Base-by-base conservation (phyloP, 92 coral and sea anemone species). In the Siderastrea siderea region DNA sequence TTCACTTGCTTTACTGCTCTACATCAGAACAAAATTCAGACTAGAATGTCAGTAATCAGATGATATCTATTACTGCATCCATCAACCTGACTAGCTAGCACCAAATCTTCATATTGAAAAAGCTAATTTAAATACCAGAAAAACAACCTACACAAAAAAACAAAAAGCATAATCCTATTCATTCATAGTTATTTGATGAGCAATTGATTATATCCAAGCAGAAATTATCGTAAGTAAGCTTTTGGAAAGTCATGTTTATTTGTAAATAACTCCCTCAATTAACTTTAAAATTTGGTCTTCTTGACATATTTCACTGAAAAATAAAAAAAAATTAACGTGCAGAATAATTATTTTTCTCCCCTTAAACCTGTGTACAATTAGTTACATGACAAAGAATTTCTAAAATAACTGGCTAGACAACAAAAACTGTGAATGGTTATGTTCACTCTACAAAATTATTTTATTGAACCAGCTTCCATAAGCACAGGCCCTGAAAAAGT, bases 81-180 rank as follows among this genome's bases (percentile, higher is more conserved):
- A 26, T 26, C 38, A 26, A 26, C 38, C 38, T 26, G 38, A 26
- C 38, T 26, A 26, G 38, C 38, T 26, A 7, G 8, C 38, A 54
- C 16, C 7, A 68, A 68, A 12, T 1, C 47, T 19, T 14, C 46
- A 57, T 38, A 12, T 5, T 45, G 44, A 38, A 57, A 55, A 49
- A 75, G 13, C 14, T 44, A 15, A 77, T 77, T 47, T 58, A 14
- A 43, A 77, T 59, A 45, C 3, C 11, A 55, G 68, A 77, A 77
- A 75, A 59, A 77, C 69, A 77, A 59, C 15, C 64, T 46, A 14
- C 4, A 77, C 44, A 77, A 59, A 77, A 76, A 51, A 45, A 76
- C 64, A 61, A 61, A 14, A 61, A 16, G 57, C 57, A 5, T 53
- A 53, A 26, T 26, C 10, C 57, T 53, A 10, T 10, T 53, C 2